A percentile compares a stretch with the other conserved stretches of the same genome.
These are phyloP conservation scores for Pagetopsis macropterus DNA, from an alignment of 2,797 vertebrate genomes.

Conservation along the genomic window DNA sequence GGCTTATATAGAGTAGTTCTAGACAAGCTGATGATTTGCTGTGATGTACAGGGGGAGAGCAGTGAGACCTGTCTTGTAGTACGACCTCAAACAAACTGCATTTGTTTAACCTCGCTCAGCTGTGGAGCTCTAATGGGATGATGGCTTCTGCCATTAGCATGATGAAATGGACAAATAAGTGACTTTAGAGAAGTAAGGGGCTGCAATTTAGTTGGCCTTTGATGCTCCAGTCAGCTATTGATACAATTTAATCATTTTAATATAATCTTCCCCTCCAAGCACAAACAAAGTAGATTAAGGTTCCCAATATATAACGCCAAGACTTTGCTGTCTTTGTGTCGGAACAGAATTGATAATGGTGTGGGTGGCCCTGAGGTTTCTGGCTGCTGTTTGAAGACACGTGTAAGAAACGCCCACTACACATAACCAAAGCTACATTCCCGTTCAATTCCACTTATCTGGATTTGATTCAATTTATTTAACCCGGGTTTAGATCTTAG, in stretches of 20 bases:
- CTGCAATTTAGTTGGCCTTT: slow-evolving; percentile 83
- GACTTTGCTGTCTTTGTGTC: slow-evolving; percentile 61
- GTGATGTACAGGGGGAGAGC: slow-evolving; percentile 62
- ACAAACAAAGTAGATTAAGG: slow-evolving; percentile 80
- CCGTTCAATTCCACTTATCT: not conserved
- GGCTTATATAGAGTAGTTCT: slow-evolving; percentile 67
- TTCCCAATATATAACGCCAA: slow-evolving; percentile 66
- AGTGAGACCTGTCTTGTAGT: slow-evolving; percentile 62
- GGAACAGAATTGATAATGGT: slow-evolving; percentile 57
- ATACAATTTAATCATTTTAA: slow-evolving; percentile 84
- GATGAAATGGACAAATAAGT: slow-evolving; percentile 88
- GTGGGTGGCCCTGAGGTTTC: slow-evolving; percentile 51
- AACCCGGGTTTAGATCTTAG: not conserved
- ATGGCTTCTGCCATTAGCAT: slow-evolving; percentile 83
- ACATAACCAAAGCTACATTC: slow-evolving; percentile 3
- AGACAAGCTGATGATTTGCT: slow-evolving; percentile 79
- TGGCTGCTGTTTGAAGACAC: slow-evolving; percentile 14
- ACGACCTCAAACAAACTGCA: slow-evolving; percentile 78
- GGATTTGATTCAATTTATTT: slow-evolving; percentile 25
- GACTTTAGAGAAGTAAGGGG: slow-evolving; percentile 78
- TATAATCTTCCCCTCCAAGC: slow-evolving; percentile 70
- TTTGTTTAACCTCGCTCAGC: slow-evolving; percentile 82
- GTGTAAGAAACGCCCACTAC: slow-evolving; percentile 7
- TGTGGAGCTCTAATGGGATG: slow-evolving; percentile 77
- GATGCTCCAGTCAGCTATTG: slow-evolving; percentile 85